Percentiles rank a stretch among this genome's conserved stretches.
Conservation (phyloP, 2,797 vertebrate species). For the Phrynocephalus forsythii region DNA sequence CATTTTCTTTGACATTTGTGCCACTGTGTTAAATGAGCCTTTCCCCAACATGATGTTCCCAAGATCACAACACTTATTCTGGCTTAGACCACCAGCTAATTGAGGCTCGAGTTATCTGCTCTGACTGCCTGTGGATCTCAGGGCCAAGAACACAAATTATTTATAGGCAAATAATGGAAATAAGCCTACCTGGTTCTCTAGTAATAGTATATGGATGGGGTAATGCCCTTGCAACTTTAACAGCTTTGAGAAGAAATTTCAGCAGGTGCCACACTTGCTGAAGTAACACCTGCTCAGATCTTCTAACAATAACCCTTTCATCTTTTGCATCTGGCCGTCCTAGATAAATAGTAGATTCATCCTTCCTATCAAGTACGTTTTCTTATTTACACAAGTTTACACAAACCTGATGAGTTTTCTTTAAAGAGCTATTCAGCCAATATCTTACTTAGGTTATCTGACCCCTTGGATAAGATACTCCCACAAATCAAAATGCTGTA, state of each 20-base stretch:
- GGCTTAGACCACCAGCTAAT: background rate
- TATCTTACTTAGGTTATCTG: background rate
- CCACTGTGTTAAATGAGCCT: background rate
- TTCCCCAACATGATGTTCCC: background rate
- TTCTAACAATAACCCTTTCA: no score
- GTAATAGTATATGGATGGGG: no score
- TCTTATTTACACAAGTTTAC: background rate
- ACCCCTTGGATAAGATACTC: background rate
- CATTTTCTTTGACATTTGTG: background rate
- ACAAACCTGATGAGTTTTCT: background rate
- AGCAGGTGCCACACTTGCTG: no score
- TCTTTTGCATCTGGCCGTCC: background rate
- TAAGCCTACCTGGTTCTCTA: background rate
- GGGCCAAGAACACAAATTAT: background rate
- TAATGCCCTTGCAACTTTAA: no score
- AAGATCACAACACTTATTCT: background rate
- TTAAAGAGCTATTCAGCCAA: background rate
- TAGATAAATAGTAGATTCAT: background rate
- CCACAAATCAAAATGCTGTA: no score
- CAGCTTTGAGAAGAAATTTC: no score
- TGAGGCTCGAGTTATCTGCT: background rate
- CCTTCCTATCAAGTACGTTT: background rate
- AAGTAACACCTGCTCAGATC: no score
- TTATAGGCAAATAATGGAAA: background rate
- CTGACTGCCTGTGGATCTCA: background rate